Conservation (phyloP, 1,140 invertebrate genomes). For the Drosophila prosaltans region DNA sequence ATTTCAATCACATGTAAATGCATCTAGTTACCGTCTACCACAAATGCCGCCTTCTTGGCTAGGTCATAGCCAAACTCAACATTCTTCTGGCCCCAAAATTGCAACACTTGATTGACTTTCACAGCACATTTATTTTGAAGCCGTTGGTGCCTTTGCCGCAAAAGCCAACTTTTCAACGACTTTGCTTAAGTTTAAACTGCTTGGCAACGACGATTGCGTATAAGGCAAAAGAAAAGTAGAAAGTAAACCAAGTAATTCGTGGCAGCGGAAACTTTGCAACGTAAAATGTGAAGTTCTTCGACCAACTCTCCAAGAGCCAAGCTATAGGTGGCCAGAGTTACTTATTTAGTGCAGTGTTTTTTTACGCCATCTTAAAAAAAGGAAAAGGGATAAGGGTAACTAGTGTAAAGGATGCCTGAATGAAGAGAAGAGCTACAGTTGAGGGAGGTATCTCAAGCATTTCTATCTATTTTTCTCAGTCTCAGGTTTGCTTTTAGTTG, state of each 20-base stretch:
- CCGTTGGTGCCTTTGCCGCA: slow-evolving; percentile 42
- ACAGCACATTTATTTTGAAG: slow-evolving; percentile 74
- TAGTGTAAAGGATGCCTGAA: no score
- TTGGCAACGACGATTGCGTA: slow-evolving; percentile 23
- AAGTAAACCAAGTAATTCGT: slow-evolving; percentile 20
- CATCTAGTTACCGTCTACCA: slow-evolving; percentile 19
- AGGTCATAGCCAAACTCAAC: slow-evolving; percentile 14
- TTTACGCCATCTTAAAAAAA: slow-evolving; percentile 11
- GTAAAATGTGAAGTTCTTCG: slow-evolving; percentile 17
- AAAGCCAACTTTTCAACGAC: slow-evolving; percentile 76
- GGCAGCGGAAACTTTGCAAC: slow-evolving; percentile 29
- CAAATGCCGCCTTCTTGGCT: slow-evolving; percentile 5
- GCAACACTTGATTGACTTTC: slow-evolving; percentile 80
- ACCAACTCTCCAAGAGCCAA: slow-evolving; percentile 6
- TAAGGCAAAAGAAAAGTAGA: slow-evolving; percentile 36
- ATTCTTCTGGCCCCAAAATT: slow-evolving; percentile 52
- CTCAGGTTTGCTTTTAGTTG: neutral
- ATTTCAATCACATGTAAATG: slow-evolving; percentile 61
- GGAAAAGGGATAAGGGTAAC: neutral
- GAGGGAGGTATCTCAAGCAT: neutral
- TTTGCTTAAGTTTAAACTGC: slow-evolving; percentile 74
- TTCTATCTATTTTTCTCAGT: neutral
- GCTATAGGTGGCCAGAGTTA: slow-evolving; percentile 2
- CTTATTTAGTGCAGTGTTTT: slow-evolving; percentile 24
- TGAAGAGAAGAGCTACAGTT: no score